Evolutionary conservation across 2,113 vertebrate species (phyloP), one percentile per base, ranked within the genome.

Genomic region (Anoplopoma fimbria): DNA sequence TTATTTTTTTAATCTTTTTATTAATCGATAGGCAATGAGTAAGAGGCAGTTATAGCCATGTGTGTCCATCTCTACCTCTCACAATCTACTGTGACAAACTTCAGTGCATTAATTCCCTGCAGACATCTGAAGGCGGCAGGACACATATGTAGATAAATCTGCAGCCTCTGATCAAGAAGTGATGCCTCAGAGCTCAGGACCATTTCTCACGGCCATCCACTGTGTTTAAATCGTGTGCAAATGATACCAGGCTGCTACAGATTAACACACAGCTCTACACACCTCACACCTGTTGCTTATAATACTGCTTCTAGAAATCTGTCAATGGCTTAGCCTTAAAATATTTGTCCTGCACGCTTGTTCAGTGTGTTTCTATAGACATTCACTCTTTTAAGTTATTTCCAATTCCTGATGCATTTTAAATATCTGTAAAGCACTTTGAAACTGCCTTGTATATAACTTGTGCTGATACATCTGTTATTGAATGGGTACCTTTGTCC

Each of bases 201-300:
- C 63, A 29, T 68, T 23, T 7, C 65, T 33, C 27, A 42, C 36
- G 4, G 34, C 64, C 14, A 3, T 45, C 38, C 25, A 15, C 29
- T 55, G 68, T 69, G 68, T 69, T 36, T 33, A 13, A 69, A 31
- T 69, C 68, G n/a, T 14, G 4, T 53, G 19, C 47, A 69, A 9
- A 53, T 12, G 19, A 53, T 31, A 38, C 51, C 34, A 13, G 34
- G 69, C 14, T 38, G 51, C n/a, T 40, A 8, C 25, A 61, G 27
- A 61, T 12, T 0, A 19, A 60, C 6, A 55, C 23, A 53, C 33
- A 38, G 33, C 33, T 38, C 33, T 36, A 23, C 14, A 8, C n/a
- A 17, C 51, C n/a, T 25, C 53, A 67, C 62, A 6, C 23, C 7
- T 5, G 31, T 33, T 9, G 15, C 14, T 21, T 19, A 25, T 13